Conservation (phyloP, 2,888 invertebrate genomes). For the Drosophila maculinotata region DNA sequence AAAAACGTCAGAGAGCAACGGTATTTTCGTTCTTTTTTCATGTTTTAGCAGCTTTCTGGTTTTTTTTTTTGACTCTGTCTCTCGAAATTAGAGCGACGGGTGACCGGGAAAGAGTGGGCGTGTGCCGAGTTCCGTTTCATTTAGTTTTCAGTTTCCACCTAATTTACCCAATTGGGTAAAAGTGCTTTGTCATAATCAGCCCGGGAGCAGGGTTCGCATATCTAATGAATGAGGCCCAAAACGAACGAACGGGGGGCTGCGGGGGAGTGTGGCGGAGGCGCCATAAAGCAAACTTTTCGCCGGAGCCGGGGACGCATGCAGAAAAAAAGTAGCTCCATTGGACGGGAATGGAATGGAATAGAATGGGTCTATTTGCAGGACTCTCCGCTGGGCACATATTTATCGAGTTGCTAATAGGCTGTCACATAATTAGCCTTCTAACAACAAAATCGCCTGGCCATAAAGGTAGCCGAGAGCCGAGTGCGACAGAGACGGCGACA, state of each 20-base stretch:
- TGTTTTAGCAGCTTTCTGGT: conserved; percentile 6
- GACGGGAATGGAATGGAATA: conserved; percentile 21
- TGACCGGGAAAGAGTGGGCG: conserved; percentile 62
- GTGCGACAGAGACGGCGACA: background rate
- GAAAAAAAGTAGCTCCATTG: conserved; percentile 39
- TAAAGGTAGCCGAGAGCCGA: conserved; percentile 44
- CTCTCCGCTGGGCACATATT: conserved; percentile 77
- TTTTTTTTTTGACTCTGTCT: conserved; percentile 38
- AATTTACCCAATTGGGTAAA: conserved; percentile 83
- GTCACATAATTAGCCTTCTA: conserved; percentile 82
- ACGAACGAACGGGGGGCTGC: background rate
- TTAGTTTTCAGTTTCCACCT: conserved; percentile 82
- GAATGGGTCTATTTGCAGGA: conserved; percentile 51
- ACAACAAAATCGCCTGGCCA: conserved; percentile 70
- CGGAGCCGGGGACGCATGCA: conserved; percentile 9
- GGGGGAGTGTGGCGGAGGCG: conserved; percentile 20
- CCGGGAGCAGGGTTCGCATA: conserved; percentile 80
- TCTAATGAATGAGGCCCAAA: conserved; percentile 65
- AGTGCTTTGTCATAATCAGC: conserved; percentile 84
- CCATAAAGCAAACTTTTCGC: conserved; percentile 68
- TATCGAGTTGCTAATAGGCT: conserved; percentile 84
- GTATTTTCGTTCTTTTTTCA: conserved; percentile 18
- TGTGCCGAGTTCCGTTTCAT: conserved; percentile 76
- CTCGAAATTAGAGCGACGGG: conserved; percentile 70
- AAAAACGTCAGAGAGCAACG: conserved; percentile 52